Evolutionary conservation across 2,113 vertebrate species (phyloP), one percentile per base, ranked within the genome.

Genomic region (Malurus alboscapulatus): DNA sequence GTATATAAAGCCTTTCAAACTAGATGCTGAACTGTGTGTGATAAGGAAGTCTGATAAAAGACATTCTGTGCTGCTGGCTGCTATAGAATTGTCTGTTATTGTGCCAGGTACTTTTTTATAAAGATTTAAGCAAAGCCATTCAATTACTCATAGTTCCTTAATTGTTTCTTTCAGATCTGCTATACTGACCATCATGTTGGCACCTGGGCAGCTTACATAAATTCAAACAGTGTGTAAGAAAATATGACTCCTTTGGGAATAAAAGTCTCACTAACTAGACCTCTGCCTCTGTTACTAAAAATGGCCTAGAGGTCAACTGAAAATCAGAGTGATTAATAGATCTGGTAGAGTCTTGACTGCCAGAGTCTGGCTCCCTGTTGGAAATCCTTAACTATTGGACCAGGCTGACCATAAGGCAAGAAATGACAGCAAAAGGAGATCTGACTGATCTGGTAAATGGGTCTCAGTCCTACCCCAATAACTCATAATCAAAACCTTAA

Each of bases 11-110:
- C 65, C 83, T 96, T 95, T 95, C 89, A 95, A 91, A 84, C 75
- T 87, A 88, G 77, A 81, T 81, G 65, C 69, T 90, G 87, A 95
- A 73, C 80, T 89, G 45, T 59, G 59, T 90, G 66, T 93, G 88
- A 96, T 94, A 93, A 96, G 65, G n/a, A 94, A 83, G 59, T 84
- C 85, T 93, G 93, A 93, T 94, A 94, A 94, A 96, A 92, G 72
- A 78, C n/a, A 91, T 76, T 91, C 86, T 77, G 34, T 26, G 10
- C 74, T 92, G 54, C 85, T 83, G 77, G 59, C 61, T 77, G 63
- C 84, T 74, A 34, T 58, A 73, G 68, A 84, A 91, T 79, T 87
- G 62, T 91, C 85, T 92, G 51, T 86, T 96, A 75, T 76, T 72
- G 65, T 78, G 93, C 86, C 61, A 91, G 72, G 17, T 78, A 63